Evolutionary conservation across 2,113 vertebrate species (phyloP).

Genomic region (Python bivittatus): DNA sequence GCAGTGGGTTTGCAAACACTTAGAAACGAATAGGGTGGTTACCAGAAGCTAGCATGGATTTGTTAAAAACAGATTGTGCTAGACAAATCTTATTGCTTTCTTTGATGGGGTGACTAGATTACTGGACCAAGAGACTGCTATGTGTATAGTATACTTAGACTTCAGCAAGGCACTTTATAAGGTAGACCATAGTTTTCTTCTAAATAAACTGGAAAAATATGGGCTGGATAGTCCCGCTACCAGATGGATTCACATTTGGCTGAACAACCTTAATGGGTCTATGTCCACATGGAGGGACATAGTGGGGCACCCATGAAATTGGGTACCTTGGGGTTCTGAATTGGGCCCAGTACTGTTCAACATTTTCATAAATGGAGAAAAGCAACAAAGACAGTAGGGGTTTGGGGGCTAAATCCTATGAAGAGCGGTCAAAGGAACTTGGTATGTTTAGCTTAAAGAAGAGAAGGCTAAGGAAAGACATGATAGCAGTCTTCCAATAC

Average conservation of each 20-base stretch:
- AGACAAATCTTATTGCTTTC: neutral
- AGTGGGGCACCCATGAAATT: neutral
- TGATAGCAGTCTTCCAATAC: neutral
- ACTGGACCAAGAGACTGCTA: neutral
- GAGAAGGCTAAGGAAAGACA: neutral
- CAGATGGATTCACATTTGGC: neutral
- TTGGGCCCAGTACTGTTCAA: neutral
- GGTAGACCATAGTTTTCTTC: neutral
- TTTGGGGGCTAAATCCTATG: neutral
- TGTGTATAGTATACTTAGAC: neutral
- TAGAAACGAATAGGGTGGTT: neutral
- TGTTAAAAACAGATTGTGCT: neutral
- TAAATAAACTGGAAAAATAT: neutral
- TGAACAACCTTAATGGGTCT: neutral
- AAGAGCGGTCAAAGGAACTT: neutral
- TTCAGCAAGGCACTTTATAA: neutral
- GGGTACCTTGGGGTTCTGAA: neutral
- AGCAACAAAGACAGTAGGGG: neutral
- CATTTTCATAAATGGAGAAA: neutral
- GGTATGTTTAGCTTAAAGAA: neutral
- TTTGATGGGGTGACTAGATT: neutral
- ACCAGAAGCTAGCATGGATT: neutral
- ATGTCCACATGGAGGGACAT: neutral
- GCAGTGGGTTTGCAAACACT: neutral
- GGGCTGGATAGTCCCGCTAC: neutral